These are phyloP conservation scores for Ginglymostoma cirratum DNA, from an alignment of 2,113 vertebrate genomes.

Conservation along the genomic window DNA sequence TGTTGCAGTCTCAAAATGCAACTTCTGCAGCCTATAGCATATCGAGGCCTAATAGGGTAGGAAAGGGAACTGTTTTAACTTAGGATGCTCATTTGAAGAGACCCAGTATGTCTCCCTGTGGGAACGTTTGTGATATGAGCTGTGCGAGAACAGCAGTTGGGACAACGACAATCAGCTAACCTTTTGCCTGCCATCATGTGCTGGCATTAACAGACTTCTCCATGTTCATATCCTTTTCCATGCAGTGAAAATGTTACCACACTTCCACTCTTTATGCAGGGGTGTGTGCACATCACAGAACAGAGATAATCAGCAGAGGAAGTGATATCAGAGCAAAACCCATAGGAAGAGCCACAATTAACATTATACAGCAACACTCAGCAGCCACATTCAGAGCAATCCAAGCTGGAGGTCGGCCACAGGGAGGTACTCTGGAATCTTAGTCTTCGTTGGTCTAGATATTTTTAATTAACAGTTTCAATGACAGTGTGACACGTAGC, in stretches of 20 bases:
- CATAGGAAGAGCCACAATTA: neutral
- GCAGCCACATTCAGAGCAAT: neutral
- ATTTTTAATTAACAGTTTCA: no score
- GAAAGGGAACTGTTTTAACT: neutral
- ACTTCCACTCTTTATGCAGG: neutral
- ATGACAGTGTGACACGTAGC: no score
- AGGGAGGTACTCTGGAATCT: neutral
- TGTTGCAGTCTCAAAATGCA: neutral
- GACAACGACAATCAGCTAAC: neutral
- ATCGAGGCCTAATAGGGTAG: neutral
- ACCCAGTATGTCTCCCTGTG: neutral
- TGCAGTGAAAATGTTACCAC: neutral
- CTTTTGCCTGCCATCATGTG: neutral
- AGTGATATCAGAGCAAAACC: neutral
- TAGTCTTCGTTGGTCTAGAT: no score
- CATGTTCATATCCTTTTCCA: neutral
- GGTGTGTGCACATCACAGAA: neutral
- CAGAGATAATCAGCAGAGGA: neutral
- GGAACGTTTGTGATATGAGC: neutral
- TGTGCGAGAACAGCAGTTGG: neutral
- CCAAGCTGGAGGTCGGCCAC: no score
- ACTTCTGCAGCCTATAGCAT: neutral
- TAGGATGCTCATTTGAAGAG: neutral
- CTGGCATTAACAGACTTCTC: neutral
- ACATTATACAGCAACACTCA: neutral